These are phyloP conservation scores for Rhagonycha lutea DNA, from an alignment of 2,888 invertebrate genomes.

Conservation along the genomic window DNA sequence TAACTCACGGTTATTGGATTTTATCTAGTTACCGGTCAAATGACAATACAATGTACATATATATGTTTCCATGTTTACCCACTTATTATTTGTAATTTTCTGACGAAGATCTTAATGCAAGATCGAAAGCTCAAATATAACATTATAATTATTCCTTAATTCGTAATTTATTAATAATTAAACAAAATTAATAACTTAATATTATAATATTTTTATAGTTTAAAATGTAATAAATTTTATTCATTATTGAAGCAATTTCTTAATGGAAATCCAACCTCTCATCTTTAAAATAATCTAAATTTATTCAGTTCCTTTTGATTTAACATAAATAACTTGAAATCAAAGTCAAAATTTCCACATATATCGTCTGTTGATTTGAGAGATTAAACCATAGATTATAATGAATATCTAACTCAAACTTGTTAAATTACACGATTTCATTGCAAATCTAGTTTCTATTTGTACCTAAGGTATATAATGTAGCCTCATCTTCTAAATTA, in stretches of 20 bases:
- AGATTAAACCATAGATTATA: background rate
- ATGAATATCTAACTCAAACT: slow-evolving; percentile 36
- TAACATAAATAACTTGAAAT: background rate
- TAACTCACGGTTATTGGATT: too few species aligned
- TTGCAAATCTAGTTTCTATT: slow-evolving; percentile 42
- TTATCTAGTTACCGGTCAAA: too few species aligned
- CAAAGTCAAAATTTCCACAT: background rate
- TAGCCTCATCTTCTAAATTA: background rate
- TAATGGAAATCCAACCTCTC: background rate
- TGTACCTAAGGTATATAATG: slow-evolving; percentile 43
- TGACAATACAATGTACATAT: too few species aligned
- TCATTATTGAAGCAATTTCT: background rate
- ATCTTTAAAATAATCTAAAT: background rate
- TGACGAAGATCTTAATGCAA: too few species aligned
- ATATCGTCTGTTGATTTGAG: background rate
- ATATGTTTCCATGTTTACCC: too few species aligned
- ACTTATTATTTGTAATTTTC: too few species aligned
- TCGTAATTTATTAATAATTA: too few species aligned
- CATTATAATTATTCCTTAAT: too few species aligned
- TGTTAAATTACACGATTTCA: slow-evolving; percentile 50
- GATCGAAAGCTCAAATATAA: too few species aligned
- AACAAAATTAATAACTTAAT: too few species aligned
- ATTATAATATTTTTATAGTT: too few species aligned
- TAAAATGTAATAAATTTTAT: background rate
- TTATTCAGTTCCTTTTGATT: background rate